These are phyloP conservation scores for Scolanthus callimorphus DNA, from an alignment of 92 coral and sea anemone species.

Conservation along the genomic window DNA sequence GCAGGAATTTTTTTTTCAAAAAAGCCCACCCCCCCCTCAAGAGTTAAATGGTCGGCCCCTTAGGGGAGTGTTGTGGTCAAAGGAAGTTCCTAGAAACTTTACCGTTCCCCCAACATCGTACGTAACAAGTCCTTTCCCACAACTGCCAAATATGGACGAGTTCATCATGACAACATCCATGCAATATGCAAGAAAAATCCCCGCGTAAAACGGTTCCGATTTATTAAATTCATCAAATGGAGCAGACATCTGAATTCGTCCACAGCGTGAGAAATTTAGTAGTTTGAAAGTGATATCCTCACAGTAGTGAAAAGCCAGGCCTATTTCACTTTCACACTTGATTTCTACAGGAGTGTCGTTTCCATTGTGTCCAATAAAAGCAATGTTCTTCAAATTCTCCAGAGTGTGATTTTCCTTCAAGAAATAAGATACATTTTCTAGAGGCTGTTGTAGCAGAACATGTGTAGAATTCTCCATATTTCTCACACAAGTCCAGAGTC, in stretches of 20 bases:
- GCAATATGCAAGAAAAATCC: slow-evolving; percentile 53
- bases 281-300: slow-evolving; percentile 38
- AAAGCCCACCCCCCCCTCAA: too few species aligned
- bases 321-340: slow-evolving; percentile 45
- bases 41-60: too few species aligned
- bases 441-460: slow-evolving; percentile 5
- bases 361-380: slow-evolving; percentile 12
- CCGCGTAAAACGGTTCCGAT: slow-evolving; percentile 43
- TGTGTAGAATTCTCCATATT: slow-evolving; percentile 22
- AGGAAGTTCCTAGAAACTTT: slow-evolving; percentile 27
- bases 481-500: slow-evolving; percentile 36
- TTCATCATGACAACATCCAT: slow-evolving; percentile 35
- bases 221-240: slow-evolving; percentile 18
- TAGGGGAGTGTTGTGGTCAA: slow-evolving; percentile 43
- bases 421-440: background rate
- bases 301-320: slow-evolving; percentile 57
- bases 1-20: too few species aligned
- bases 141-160: slow-evolving; percentile 48
- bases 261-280: slow-evolving; percentile 54
- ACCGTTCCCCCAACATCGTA: slow-evolving; percentile 85
- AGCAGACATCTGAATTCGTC: slow-evolving; percentile 61
- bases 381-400: background rate
- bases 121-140: slow-evolving; percentile 69
- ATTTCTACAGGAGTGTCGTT: slow-evolving; percentile 20
- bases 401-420: slow-evolving; percentile 12